Evolutionary conservation across 92 coral and sea anemone genomes (phyloP).

Genomic region (Palythoa caribaeorum): DNA sequence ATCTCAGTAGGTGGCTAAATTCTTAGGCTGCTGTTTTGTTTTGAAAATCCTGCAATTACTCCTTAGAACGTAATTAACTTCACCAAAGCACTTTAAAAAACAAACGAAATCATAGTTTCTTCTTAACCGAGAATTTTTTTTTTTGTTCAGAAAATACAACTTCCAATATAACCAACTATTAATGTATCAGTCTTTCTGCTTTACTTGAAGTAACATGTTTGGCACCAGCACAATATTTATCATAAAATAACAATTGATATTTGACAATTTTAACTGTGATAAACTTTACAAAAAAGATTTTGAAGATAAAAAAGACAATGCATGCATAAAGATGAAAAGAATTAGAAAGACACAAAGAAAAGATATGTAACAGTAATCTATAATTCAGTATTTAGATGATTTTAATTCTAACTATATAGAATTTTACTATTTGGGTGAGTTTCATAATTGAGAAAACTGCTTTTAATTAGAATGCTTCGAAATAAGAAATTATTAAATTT

Average conservation of each 20-base stretch:
- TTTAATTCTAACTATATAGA: background rate
- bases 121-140: background rate
- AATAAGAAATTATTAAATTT: background rate
- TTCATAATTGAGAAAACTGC: background rate
- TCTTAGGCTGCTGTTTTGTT: too few species aligned
- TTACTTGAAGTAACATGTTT: background rate
- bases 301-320: background rate
- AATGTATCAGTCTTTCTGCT: background rate
- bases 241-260: background rate
- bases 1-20: too few species aligned
- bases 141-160: background rate
- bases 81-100: too few species aligned
- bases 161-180: background rate
- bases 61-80: too few species aligned
- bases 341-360: background rate
- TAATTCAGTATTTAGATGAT: background rate
- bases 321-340: background rate
- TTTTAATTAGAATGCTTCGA: background rate
- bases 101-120: too few species aligned
- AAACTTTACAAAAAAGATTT: background rate
- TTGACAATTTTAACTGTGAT: background rate
- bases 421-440: background rate
- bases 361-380: background rate
- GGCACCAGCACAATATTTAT: constrained; percentile 1
- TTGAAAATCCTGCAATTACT: too few species aligned